Conservation (phyloP, 37 sponge, comb jelly and placozoan genomes). For the Spongilla lacustris region DNA sequence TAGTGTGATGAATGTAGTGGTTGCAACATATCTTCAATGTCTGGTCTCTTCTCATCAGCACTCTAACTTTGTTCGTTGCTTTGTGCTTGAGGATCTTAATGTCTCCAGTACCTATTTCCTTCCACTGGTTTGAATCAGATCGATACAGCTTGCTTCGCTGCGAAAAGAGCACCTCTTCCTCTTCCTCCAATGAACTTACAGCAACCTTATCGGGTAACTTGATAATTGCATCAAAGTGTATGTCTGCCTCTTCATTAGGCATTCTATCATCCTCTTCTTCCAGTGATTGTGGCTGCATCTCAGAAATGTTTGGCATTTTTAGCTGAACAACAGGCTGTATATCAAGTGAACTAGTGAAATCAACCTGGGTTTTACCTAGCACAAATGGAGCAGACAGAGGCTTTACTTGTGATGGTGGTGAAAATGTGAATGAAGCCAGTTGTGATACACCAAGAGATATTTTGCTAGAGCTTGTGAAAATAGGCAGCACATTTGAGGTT, state of each 20-base stretch:
- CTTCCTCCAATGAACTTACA: conserved; percentile 82
- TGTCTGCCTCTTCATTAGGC: conserved; percentile 67
- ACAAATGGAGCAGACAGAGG: background rate
- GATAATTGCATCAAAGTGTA: conserved; percentile 83
- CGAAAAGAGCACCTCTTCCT: conserved; percentile 78
- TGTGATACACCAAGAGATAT: background rate
- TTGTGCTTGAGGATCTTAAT: conserved; percentile 82
- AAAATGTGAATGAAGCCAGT: background rate
- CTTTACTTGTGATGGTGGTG: background rate
- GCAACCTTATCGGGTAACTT: conserved; percentile 59
- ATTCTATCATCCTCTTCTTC: conserved; percentile 68
- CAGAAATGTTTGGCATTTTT: conserved; percentile 22
- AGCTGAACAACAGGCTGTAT: background rate
- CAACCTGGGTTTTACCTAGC: background rate
- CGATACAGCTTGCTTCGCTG: conserved; percentile 86
- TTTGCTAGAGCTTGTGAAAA: background rate
- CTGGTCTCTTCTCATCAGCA: conserved; percentile 93
- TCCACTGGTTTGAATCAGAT: conserved; percentile 83
- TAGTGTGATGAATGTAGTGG: conserved; percentile 81
- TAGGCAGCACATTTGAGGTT: background rate
- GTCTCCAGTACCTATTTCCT: conserved; percentile 89
- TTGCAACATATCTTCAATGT: conserved; percentile 93
- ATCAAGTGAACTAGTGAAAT: background rate
- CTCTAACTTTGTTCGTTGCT: conserved; percentile 55
- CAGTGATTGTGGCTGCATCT: conserved; percentile 39